Base-by-base conservation (phyloP, 1,140 invertebrate species). In the Trachelipus rathkii region DNA sequence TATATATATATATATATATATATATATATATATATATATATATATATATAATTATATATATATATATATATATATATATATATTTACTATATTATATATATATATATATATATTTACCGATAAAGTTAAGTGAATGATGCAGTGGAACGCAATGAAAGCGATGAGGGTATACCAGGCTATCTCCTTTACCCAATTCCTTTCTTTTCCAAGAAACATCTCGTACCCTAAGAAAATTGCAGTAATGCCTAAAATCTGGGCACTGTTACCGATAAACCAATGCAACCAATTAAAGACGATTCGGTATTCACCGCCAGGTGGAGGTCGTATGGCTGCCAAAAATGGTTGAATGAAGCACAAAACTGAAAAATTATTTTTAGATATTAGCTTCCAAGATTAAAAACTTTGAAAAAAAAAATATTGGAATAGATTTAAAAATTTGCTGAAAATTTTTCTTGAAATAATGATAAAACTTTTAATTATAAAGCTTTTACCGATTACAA, bases 161-260 rank as follows among this genome's bases (percentile, higher is more conserved):
- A 92, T 92, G 73, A 98, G 84, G 69, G 98, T 90, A 89, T 91
- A 97, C 78, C 93, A 91, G 79, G 92, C 89, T 19, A 60, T 19
- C 8, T 60, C 50, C 50, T 60, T 60, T 15, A 60, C 50, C 91
- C 93, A 95, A 60, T 60, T 60, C 72, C 90, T 87, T 0, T 95
- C 93, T 68, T 94, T 92, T 86, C 95, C 94, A 3, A 60, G 19
- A 77, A 89, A 89, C 77, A 97, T 86, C 80, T 90, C 89, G 21
- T 94, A 91, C 46, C 95, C 92, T 82, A 97, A 92, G 88, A 98
- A 97, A 81, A 98, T 93, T 72, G 94, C 92, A 9, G 94, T 90
- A 87, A 97, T 93, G 83, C 90, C 93, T 74, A 96, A 87, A 81
- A 96, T 93, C 84, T 96, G 94, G 3, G 95, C 95, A n/a, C 90